These are phyloP conservation scores for Stenopsyche tienmushanensis DNA, from an alignment of 1,140 invertebrate genomes.

Conservation along the genomic window DNA sequence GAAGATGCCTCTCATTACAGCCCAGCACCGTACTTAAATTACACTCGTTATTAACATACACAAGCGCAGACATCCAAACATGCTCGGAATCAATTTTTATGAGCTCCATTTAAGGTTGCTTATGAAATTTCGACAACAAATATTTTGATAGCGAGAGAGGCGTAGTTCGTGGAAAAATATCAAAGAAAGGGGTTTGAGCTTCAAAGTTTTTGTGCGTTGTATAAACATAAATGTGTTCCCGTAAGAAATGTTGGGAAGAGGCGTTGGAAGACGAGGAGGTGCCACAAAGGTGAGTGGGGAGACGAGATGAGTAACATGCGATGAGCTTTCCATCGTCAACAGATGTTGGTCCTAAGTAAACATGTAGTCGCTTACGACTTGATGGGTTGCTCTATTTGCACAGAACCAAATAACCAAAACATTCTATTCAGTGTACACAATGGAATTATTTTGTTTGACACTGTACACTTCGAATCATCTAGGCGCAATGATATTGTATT, in stretches of 20 bases:
- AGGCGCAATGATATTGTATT: neutral
- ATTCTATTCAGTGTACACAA: constrained; percentile 1
- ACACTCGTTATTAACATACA: constrained; percentile 11
- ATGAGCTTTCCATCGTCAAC: constrained; percentile 29
- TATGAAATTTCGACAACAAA: no score
- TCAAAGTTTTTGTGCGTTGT: no score
- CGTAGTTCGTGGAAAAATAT: no score
- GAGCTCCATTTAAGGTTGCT: no score
- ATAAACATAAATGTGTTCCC: no score
- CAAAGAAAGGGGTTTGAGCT: no score
- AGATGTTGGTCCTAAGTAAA: constrained; percentile 29
- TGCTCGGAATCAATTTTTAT: no score
- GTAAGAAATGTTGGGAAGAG: constrained; percentile 7
- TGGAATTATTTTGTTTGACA: constrained; percentile 21
- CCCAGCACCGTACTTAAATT: constrained; percentile 16
- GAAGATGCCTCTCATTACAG: constrained; percentile 28
- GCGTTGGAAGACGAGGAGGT: neutral
- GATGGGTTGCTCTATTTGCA: constrained; percentile 26
- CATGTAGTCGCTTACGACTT: constrained; percentile 26
- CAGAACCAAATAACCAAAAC: constrained; percentile 12
- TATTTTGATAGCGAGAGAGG: no score
- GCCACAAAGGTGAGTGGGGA: constrained; percentile 9
- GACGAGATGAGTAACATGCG: constrained; percentile 5
- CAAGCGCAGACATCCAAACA: no score
- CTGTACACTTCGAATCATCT: no score